These are phyloP conservation scores for Samia ricini DNA, from an alignment of 1,140 invertebrate species.

Conservation along the genomic window DNA sequence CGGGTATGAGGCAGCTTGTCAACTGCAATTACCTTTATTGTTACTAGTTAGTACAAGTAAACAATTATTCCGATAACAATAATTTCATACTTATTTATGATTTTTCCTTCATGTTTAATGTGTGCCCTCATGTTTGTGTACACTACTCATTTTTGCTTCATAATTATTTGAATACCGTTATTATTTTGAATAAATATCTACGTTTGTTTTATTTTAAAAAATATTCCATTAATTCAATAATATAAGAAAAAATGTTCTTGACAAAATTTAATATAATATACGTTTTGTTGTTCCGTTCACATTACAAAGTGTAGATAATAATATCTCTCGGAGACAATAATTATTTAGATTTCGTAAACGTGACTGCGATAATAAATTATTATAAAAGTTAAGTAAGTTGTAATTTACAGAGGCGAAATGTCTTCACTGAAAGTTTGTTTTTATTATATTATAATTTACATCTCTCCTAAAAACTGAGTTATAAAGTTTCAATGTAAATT, in stretches of 20 bases:
- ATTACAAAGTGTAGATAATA: too few species aligned
- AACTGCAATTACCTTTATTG: slow-evolving; percentile 20
- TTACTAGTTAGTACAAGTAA: slow-evolving; percentile 3
- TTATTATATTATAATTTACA: not conserved
- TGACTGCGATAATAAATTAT: not conserved
- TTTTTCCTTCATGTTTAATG: too few species aligned
- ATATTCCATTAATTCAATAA: too few species aligned
- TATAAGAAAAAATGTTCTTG: too few species aligned
- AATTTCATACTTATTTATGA: not conserved
- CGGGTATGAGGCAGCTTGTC: slow-evolving; percentile 18
- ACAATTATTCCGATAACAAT: slow-evolving; percentile 10
- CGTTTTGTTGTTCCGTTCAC: too few species aligned
- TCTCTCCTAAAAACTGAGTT: not conserved
- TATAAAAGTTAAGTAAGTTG: not conserved
- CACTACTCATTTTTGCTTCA: too few species aligned
- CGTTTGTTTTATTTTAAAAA: too few species aligned
- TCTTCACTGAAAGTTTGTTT: not conserved
- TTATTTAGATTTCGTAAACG: not conserved
- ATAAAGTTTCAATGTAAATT: not conserved
- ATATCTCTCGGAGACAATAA: not conserved
- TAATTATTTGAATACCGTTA: too few species aligned
- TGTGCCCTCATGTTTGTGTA: too few species aligned
- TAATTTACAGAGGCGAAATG: not conserved
- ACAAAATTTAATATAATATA: too few species aligned
- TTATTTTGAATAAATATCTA: too few species aligned